Conservation (phyloP, 1,140 invertebrate species). For the Chrysopa pallens region DNA sequence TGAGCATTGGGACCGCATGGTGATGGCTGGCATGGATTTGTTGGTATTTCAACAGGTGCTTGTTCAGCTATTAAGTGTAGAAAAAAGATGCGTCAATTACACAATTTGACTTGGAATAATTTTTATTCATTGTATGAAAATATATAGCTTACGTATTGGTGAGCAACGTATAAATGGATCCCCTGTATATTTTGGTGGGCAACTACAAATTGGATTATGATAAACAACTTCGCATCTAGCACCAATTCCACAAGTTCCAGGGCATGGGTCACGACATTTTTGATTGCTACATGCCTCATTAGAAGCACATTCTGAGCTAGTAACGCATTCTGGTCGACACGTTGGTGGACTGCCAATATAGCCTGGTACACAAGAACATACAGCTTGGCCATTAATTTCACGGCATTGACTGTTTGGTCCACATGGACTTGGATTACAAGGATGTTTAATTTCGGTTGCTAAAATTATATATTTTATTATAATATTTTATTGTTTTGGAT, state of each 20-base stretch:
- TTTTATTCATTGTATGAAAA: conserved; percentile 1
- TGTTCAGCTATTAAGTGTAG: conserved; percentile 30
- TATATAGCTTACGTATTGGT: conserved; percentile 9
- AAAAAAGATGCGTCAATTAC: conserved; percentile 19
- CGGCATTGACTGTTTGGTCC: conserved; percentile 42
- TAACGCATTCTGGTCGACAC: conserved; percentile 42
- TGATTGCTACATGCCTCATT: conserved; percentile 39
- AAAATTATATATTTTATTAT: conserved; percentile 5
- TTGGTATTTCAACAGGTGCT: conserved; percentile 21
- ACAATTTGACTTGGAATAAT: not conserved
- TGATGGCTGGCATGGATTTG: conserved; percentile 37
- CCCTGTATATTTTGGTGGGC: conserved; percentile 33
- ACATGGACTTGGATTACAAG: conserved; percentile 40
- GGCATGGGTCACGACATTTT: conserved; percentile 42
- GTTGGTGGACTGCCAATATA: conserved; percentile 42
- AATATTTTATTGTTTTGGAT: not conserved
- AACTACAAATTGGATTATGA: conserved; percentile 41
- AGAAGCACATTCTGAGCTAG: conserved; percentile 40
- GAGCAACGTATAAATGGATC: conserved; percentile 40
- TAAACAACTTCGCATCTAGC: conserved; percentile 39
- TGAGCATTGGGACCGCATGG: conserved; percentile 47
- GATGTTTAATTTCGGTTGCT: conserved; percentile 28
- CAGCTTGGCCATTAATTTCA: conserved; percentile 30
- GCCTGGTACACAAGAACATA: conserved; percentile 38
- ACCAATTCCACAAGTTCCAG: conserved; percentile 40